Percentiles rank a stretch among this genome's conserved stretches.
Conservation (phyloP, 1,140 invertebrate genomes). For the Steinernema feltiae region DNA sequence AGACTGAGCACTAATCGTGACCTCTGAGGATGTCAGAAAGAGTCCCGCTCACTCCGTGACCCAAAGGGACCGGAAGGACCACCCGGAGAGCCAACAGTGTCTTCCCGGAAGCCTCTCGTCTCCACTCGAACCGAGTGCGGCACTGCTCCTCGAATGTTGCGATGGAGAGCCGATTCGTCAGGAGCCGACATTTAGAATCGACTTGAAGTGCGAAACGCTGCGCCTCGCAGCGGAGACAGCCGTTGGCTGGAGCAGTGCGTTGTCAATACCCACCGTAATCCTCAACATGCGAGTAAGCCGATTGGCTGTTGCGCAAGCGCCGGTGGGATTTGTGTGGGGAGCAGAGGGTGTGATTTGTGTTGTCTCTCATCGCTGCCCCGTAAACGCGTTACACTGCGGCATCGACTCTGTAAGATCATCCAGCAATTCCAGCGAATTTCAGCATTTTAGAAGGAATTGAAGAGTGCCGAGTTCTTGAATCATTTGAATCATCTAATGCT, state of each 20-base stretch:
- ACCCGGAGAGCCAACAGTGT: background rate
- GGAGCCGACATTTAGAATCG: background rate
- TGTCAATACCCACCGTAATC: background rate
- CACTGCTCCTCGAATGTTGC: background rate
- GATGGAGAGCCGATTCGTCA: too few relatives aligned
- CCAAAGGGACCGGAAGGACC: background rate
- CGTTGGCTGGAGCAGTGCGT: background rate
- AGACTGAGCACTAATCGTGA: too few relatives aligned
- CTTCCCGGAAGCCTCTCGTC: background rate
- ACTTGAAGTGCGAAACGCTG: background rate
- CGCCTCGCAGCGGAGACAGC: background rate
- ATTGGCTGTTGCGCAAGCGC: conserved; percentile 7
- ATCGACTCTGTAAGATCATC: too few relatives aligned
- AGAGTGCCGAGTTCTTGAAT: too few relatives aligned
- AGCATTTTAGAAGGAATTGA: too few relatives aligned
- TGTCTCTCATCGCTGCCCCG: background rate
- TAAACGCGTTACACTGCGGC: too few relatives aligned
- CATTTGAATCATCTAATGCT: too few relatives aligned
- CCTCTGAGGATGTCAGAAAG: too few relatives aligned
- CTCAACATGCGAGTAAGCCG: background rate
- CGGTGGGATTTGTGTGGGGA: background rate
- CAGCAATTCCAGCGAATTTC: too few relatives aligned
- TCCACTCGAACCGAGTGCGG: background rate
- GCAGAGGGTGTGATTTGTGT: background rate
- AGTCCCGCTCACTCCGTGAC: too few relatives aligned